Percentiles rank a stretch among this genome's conserved stretches.
Evolutionary conservation across 2,113 vertebrate species (phyloP).

Genomic region (Elanus axillaris): DNA sequence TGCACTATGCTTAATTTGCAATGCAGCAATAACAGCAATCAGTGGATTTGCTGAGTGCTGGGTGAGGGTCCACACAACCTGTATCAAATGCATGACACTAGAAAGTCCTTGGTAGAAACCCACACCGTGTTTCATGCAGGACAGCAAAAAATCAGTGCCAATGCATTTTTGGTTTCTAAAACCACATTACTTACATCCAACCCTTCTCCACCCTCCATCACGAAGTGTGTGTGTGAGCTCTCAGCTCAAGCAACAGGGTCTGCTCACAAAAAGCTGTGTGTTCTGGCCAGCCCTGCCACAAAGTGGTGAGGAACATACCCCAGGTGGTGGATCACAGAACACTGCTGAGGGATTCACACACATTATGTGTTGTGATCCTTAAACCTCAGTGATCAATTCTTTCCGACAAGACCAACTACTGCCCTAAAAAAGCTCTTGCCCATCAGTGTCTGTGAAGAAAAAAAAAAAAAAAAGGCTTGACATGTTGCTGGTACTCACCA

Average conservation of each 20-base stretch:
- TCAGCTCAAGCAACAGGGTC: neutral
- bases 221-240: neutral
- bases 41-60: neutral
- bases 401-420: neutral
- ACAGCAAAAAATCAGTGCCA: neutral
- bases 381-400: neutral
- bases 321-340: neutral
- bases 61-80: neutral
- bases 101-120: neutral
- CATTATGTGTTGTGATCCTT: rapidly evolving
- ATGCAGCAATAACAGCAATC: neutral
- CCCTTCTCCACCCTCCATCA: neutral
- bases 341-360: neutral
- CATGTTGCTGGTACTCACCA: neutral
- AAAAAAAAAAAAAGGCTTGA: neutral
- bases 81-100: neutral
- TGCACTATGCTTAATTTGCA: neutral
- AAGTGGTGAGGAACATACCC: neutral
- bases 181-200: neutral
- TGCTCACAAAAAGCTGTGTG: neutral
- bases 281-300: neutral
- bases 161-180: neutral
- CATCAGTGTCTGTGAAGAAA: neutral
- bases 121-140: neutral
- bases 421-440: neutral